These are phyloP conservation scores for Odocoileus virginianus DNA, from an alignment of 2,113 vertebrate species.

Conservation along the genomic window DNA sequence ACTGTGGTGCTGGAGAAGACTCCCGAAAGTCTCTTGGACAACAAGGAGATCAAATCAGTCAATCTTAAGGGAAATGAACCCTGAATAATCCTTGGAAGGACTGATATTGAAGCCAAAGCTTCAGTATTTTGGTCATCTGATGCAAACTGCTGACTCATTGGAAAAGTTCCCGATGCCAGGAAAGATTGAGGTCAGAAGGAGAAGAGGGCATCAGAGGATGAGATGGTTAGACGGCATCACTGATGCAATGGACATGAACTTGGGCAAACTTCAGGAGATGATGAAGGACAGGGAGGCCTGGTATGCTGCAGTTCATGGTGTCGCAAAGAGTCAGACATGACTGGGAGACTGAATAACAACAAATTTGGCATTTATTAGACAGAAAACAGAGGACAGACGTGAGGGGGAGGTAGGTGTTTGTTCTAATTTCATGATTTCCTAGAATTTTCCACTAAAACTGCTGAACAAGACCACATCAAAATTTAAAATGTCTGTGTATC, in stretches of 20 bases:
- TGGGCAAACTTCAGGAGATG: background rate
- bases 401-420: background rate
- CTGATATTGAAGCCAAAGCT: too few species aligned
- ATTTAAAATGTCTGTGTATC: background rate
- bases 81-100: background rate
- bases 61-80: background rate
- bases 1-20: background rate
- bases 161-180: too few species aligned
- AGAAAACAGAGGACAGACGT: background rate
- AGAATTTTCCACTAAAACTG: background rate
- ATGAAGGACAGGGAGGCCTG: background rate
- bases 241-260: background rate
- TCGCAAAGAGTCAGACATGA: rapidly evolving
- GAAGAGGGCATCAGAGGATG: too few species aligned
- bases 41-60: background rate
- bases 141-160: too few species aligned
- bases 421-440: background rate
- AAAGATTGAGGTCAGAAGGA: too few species aligned
- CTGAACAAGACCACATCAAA: background rate
- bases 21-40: background rate
- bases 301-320: background rate
- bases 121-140: too few species aligned
- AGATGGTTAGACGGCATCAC: too few species aligned
- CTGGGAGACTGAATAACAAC: background rate
- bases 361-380: background rate